Evolutionary conservation across 2,888 invertebrate genomes (phyloP).

Genomic region (Polydrusus tereticollis): DNA sequence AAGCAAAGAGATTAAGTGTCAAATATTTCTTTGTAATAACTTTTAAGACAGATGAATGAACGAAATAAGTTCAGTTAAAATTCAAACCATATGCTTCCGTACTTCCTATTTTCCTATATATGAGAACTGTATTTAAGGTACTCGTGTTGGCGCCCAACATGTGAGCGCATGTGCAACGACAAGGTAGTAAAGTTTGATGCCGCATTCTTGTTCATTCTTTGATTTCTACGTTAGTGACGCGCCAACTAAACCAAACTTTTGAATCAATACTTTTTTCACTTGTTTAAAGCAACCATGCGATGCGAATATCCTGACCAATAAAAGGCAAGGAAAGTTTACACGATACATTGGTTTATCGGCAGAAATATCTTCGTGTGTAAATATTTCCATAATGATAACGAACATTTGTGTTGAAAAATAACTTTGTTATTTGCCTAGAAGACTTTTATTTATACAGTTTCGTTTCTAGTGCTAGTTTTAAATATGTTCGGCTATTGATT

Average conservation of each 20-base stretch:
- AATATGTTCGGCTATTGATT: neutral
- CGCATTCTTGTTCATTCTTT: slow-evolving; percentile 12
- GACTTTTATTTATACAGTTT: neutral
- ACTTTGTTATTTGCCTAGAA: neutral
- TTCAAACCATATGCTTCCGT: slow-evolving; percentile 6
- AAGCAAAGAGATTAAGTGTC: no score
- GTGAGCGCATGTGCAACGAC: neutral
- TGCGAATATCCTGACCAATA: slow-evolving; percentile 39
- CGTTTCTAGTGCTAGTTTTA: neutral
- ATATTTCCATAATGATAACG: slow-evolving; percentile 23
- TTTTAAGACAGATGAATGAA: neutral
- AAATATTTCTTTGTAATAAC: neutral
- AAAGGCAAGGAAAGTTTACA: slow-evolving; percentile 30
- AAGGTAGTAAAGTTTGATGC: slow-evolving; percentile 31
- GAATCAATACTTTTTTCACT: slow-evolving; percentile 34
- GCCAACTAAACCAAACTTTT: neutral
- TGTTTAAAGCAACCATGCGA: slow-evolving; percentile 40
- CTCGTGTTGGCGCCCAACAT: slow-evolving; percentile 4
- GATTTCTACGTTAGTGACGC: slow-evolving; percentile 13
- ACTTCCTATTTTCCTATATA: no score
- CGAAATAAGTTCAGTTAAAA: neutral
- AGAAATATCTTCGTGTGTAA: slow-evolving; percentile 13
- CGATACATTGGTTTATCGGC: slow-evolving; percentile 30
- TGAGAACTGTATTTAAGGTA: neutral
- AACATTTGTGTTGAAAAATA: neutral